These are phyloP conservation scores for Ptyas mucosa DNA, from an alignment of 2,113 vertebrate genomes.

Conservation along the genomic window DNA sequence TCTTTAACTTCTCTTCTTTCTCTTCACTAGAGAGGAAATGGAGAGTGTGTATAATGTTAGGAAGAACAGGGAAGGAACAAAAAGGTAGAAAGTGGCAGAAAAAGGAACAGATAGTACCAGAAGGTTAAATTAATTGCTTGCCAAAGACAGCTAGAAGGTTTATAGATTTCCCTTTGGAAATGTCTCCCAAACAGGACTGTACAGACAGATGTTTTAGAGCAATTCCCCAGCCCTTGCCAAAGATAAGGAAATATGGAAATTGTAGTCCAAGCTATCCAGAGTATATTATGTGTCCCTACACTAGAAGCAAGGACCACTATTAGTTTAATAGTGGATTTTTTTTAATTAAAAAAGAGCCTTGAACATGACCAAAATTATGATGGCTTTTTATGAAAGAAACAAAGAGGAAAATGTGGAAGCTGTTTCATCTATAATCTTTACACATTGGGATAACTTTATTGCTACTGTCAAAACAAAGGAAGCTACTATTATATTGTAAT, in stretches of 20 bases:
- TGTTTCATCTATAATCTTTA: conserved; percentile 50
- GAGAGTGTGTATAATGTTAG: background rate
- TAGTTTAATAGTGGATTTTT: background rate
- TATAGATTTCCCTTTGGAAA: background rate
- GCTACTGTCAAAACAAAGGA: conserved; percentile 75
- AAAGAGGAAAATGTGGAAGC: background rate
- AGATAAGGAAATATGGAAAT: background rate
- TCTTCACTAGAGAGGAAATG: background rate
- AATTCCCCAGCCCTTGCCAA: background rate
- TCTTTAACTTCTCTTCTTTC: background rate
- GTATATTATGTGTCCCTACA: background rate
- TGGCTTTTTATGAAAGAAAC: background rate
- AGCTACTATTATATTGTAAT: conserved; percentile 75
- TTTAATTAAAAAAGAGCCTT: background rate
- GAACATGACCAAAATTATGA: background rate
- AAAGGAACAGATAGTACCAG: background rate
- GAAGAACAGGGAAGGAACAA: background rate
- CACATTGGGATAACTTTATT: conserved; percentile 71
- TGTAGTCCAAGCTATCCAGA: background rate
- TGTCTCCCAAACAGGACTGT: background rate
- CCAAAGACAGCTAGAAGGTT: background rate
- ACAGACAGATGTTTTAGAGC: background rate
- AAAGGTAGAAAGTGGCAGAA: background rate
- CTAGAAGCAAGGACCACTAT: background rate
- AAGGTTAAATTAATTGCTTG: background rate